phyloP scores from a whole-genome alignment of 2,113 vertebrate genomes.

The Sebastes schlegelii region DNA sequence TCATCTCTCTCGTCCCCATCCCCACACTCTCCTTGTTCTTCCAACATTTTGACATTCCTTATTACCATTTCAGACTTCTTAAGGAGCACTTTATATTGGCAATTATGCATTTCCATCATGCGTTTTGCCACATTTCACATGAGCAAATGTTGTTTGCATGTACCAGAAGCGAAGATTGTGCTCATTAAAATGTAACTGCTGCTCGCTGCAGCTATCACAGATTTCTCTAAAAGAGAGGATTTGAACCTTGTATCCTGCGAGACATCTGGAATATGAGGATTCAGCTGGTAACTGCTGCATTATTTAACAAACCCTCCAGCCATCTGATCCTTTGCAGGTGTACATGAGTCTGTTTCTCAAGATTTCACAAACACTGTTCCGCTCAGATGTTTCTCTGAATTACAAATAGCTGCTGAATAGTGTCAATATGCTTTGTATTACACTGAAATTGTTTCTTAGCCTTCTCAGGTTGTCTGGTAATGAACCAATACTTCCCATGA shows the following conservation, averaged over 20 bases:
- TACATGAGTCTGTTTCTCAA: conserved; percentile 48
- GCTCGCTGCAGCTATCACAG: conserved; percentile 4
- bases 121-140: neutral
- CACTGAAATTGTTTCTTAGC: neutral
- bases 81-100: neutral
- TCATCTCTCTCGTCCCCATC: conserved; percentile 10
- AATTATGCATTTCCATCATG: neutral
- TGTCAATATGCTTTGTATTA: conserved; percentile 4
- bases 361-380: conserved; percentile 32
- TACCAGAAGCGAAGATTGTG: neutral
- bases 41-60: conserved; percentile 37
- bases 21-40: conserved; percentile 1
- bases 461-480: neutral
- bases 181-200: conserved; percentile 17
- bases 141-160: neutral
- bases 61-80: conserved; percentile 25
- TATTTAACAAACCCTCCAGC: conserved; percentile 55
- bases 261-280: conserved; percentile 49
- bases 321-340: conserved; percentile 55
- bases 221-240: conserved; percentile 31
- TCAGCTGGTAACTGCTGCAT: conserved; percentile 58
- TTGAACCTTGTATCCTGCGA: conserved; percentile 31
- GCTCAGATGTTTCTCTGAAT: conserved; percentile 35
- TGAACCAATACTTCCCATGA: neutral
- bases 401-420: conserved; percentile 23